Conservation (phyloP, 2,888 invertebrate species). For the Uropetala carovei region DNA sequence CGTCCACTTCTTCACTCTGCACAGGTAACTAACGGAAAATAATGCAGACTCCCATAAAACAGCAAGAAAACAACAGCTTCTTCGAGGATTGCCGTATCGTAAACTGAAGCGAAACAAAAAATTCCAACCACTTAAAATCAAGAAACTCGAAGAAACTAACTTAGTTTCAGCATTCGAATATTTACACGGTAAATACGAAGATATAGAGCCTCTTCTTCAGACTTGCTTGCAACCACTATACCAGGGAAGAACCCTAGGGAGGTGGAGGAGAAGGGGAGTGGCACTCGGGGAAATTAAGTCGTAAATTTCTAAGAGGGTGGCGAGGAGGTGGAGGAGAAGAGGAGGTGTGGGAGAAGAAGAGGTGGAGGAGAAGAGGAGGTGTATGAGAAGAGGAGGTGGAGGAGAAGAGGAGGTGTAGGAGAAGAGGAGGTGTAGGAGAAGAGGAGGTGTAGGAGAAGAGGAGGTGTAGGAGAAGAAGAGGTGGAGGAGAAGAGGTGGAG, state of each 20-base stretch:
- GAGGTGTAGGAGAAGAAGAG: no score
- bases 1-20: no score
- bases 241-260: neutral
- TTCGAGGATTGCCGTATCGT: neutral
- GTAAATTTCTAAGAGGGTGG: slow-evolving; percentile 37
- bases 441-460: no score
- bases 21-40: no score
- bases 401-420: neutral
- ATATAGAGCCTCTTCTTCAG: neutral
- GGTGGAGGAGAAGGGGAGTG: neutral
- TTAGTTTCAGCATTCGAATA: neutral
- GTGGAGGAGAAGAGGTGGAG: no score
- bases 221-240: neutral
- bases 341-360: neutral
- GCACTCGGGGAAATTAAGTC: slow-evolving; percentile 55
- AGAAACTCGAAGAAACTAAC: neutral
- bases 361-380: neutral
- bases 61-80: neutral
- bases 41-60: no score
- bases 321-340: neutral
- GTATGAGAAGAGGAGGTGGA: neutral
- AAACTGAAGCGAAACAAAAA: neutral
- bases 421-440: neutral
- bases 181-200: neutral
- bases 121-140: neutral